Evolutionary conservation across 2,888 invertebrate species (phyloP), one percentile per base, ranked within the genome.

Genomic region (Physocephala rufipes): DNA sequence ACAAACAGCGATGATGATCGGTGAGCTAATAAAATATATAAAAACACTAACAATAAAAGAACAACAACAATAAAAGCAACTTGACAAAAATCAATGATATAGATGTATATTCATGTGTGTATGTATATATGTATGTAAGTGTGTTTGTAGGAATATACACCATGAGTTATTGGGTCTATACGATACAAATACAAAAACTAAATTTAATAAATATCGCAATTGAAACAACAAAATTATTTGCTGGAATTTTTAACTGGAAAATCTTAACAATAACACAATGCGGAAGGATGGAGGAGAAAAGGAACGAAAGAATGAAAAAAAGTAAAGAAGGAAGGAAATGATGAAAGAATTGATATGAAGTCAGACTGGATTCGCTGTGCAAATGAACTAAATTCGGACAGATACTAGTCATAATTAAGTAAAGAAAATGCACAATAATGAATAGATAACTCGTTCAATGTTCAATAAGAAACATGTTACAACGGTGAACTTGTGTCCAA

Each of bases 211-310:
- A 36, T 36, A 36, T 36, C 36, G 36, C 36, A 36, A 36, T 36
- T 36, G 9, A 55, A 55, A 24, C 36, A 36, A 36, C 36, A 36
- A 55, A 19, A 36, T 66, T 53, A 36, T 28, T 55, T 43, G 53
- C 53, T 53, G 53, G 66, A 66, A 53, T 45, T 36, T 53, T 21
- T n/a, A 66, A 66, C 36, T 36, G 36, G 55, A 66, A 55, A 36
- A 55, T 26, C 16, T 43, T 53, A 36, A 55, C 36, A 55, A 55
- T 55, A 36, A 45, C 26, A 36, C 19, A 36, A 4, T 7, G 36
- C 12, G 21, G n/a, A 53, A 2, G n/a, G n/a, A 53, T 13, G n/a
- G n/a, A 4, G 21, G 21, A 43, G 26, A 16, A 61, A 21, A 30
- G 30, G 45, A 30, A 51, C 47, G 62, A 51, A 26, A 24, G 28